Conservation (phyloP, 2,888 invertebrate species). For the Rhamphomyia laevipes region DNA sequence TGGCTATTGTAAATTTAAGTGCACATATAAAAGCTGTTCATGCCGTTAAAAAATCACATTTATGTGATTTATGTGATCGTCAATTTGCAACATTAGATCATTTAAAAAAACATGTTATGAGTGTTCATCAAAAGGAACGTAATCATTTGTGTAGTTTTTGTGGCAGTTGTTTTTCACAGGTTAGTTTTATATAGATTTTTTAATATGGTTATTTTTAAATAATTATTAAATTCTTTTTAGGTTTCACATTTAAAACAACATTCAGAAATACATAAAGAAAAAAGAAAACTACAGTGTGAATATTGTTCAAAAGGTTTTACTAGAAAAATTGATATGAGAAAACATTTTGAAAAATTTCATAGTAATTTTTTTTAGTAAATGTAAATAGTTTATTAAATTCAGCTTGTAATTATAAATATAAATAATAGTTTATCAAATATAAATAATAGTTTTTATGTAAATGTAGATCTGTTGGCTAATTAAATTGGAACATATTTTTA, state of each 20-base stretch:
- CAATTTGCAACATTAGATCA: slow-evolving; percentile 22
- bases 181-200: slow-evolving; percentile 3
- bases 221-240: slow-evolving; percentile 15
- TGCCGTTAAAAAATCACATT: slow-evolving; percentile 16
- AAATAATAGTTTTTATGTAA: no score
- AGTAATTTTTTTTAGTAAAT: no score
- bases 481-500: no score
- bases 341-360: no score
- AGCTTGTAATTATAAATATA: no score
- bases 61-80: slow-evolving; percentile 21
- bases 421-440: no score
- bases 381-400: no score
- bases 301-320: slow-evolving; percentile 15
- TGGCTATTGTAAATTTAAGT: slow-evolving; percentile 15
- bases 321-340: slow-evolving; percentile 16
- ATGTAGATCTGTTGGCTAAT: no score
- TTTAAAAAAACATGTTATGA: slow-evolving; percentile 22
- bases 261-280: slow-evolving; percentile 17
- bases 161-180: slow-evolving; percentile 20
- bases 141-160: slow-evolving; percentile 20
- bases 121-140: slow-evolving; percentile 22
- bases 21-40: slow-evolving; percentile 21
- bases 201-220: no score
- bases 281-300: slow-evolving; percentile 15
- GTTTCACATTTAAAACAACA: slow-evolving; percentile 21